These are phyloP conservation scores for Drosophila kanekoi DNA, from an alignment of 2,888 invertebrate species.

Conservation along the genomic window DNA sequence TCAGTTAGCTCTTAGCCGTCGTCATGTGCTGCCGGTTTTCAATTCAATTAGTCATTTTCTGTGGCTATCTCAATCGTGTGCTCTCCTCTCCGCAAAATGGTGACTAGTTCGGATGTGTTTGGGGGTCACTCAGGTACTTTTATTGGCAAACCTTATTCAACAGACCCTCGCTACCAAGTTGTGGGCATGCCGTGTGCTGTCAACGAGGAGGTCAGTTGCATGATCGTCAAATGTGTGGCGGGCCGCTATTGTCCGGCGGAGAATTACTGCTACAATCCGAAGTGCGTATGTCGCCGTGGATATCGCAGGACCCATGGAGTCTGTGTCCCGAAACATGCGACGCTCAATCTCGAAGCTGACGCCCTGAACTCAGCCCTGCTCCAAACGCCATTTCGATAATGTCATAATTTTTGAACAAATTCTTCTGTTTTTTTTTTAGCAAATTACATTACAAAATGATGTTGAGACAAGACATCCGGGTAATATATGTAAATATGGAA, in stretches of 20 bases:
- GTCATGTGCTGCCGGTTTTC: constrained; percentile 19
- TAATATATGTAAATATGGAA: too few relatives aligned
- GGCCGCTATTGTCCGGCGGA: constrained; percentile 34
- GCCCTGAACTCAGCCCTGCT: constrained; percentile 3
- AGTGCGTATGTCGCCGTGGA: constrained; percentile 56
- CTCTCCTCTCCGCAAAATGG: constrained; percentile 10
- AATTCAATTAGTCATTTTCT: neutral
- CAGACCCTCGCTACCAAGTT: constrained; percentile 45
- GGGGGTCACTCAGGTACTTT: neutral
- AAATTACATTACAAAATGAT: too few relatives aligned
- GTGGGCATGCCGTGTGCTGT: constrained; percentile 36
- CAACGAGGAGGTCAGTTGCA: constrained; percentile 59
- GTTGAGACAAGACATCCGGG: too few relatives aligned
- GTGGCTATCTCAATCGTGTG: neutral
- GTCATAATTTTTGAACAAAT: neutral
- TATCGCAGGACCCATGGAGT: constrained; percentile 36
- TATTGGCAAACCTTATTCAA: neutral
- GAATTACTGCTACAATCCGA: constrained; percentile 55
- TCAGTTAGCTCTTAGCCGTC: neutral
- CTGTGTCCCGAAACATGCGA: constrained; percentile 40
- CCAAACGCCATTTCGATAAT: neutral
- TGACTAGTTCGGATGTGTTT: constrained; percentile 12
- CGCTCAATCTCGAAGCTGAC: neutral
- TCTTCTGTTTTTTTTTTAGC: too few relatives aligned
- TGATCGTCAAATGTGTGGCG: constrained; percentile 33